Evolutionary conservation across 1,140 invertebrate species (phyloP).

Genomic region (Trachymyrmex septentrionalis): DNA sequence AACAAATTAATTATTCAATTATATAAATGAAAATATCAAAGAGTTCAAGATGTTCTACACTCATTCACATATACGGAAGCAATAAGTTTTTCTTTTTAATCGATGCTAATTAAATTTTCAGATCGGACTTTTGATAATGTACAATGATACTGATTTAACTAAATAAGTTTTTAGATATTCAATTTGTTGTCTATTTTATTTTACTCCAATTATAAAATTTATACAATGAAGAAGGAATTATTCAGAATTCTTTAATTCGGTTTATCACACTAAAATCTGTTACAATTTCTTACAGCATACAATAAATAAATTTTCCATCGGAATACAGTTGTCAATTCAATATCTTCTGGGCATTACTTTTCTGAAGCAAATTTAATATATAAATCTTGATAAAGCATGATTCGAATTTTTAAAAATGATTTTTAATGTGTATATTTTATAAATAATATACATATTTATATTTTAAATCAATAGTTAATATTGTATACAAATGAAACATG

Average conservation of each 20-base stretch:
- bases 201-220: slow-evolving; percentile 19
- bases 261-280: slow-evolving; percentile 15
- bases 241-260: slow-evolving; percentile 15
- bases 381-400: neutral
- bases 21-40: too few relatives aligned
- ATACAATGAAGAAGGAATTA: slow-evolving; percentile 32
- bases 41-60: too few relatives aligned
- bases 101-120: slow-evolving; percentile 6
- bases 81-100: slow-evolving; percentile 14
- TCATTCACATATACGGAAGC: too few relatives aligned
- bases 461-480: neutral
- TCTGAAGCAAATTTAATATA: neutral
- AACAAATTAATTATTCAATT: too few relatives aligned
- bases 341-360: neutral
- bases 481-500: neutral
- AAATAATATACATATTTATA: neutral
- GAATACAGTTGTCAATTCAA: neutral
- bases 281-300: neutral
- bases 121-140: slow-evolving; percentile 37
- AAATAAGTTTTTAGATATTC: slow-evolving; percentile 34
- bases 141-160: slow-evolving; percentile 16
- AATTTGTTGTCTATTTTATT: slow-evolving; percentile 15
- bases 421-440: too few relatives aligned
- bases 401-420: neutral
- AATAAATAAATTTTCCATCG: neutral